Evolutionary conservation across 2,797 vertebrate genomes (phyloP).

Genomic region (Taenioides sp.): DNA sequence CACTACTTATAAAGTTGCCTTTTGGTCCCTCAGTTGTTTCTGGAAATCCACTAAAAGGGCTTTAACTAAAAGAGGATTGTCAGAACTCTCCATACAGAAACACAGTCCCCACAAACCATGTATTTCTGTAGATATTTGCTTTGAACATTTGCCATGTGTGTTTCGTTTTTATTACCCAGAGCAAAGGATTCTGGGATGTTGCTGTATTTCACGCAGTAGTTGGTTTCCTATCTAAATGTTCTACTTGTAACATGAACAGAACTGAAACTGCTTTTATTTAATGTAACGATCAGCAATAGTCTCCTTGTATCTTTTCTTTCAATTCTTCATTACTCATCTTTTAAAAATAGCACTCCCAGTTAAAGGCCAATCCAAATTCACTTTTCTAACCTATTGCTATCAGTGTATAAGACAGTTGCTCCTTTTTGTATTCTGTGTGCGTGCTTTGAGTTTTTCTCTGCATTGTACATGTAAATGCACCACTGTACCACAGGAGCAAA

Average conservation of each 20-base stretch:
- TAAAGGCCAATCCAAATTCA: slow-evolving; percentile 56
- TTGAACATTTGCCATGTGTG: slow-evolving; percentile 46
- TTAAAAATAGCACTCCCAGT: slow-evolving; percentile 32
- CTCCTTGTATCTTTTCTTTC: slow-evolving; percentile 36
- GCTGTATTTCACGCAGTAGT: slow-evolving; percentile 60
- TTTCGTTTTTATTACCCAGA: slow-evolving; percentile 36
- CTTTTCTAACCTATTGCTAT: slow-evolving; percentile 31
- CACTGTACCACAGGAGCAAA: slow-evolving; percentile 64
- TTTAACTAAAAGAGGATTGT: slow-evolving; percentile 67
- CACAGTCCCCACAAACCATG: slow-evolving; percentile 24
- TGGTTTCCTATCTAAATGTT: slow-evolving; percentile 56
- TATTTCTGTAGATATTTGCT: slow-evolving; percentile 60
- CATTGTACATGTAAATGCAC: slow-evolving; percentile 60
- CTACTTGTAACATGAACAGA: slow-evolving; percentile 40
- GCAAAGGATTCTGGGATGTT: slow-evolving; percentile 40
- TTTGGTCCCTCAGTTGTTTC: slow-evolving; percentile 52
- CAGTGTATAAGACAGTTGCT: slow-evolving; percentile 48
- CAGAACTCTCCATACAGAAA: slow-evolving; percentile 13
- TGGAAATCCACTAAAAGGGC: slow-evolving; percentile 69
- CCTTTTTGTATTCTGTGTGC: slow-evolving; percentile 44
- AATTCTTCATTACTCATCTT: slow-evolving; percentile 28
- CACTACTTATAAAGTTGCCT: slow-evolving; percentile 72
- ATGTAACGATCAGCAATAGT: slow-evolving; percentile 34
- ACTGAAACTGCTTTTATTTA: slow-evolving; percentile 49
- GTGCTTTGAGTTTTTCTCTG: slow-evolving; percentile 56